Evolutionary conservation across 2,888 invertebrate genomes (phyloP).

Genomic region (Netelia virgata): DNA sequence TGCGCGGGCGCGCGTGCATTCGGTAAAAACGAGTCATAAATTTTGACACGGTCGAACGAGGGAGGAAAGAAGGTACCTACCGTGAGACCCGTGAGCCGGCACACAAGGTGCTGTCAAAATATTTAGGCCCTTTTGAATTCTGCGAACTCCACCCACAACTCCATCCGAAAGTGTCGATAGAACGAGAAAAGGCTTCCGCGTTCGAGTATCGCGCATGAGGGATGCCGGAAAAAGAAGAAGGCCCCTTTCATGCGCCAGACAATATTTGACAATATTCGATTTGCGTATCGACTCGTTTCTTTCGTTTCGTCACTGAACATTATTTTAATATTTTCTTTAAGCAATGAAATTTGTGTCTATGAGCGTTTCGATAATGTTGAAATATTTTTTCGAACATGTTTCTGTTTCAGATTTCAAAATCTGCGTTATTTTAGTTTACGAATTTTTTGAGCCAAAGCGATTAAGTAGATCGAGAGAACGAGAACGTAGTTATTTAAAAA

Average conservation of each 20-base stretch:
- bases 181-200: constrained; percentile 44
- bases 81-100: constrained; percentile 26
- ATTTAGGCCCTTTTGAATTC: constrained; percentile 63
- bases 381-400: too few relatives aligned
- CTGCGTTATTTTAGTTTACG: too few relatives aligned
- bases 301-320: too few relatives aligned
- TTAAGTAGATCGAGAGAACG: too few relatives aligned
- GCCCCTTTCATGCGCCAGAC: not conserved
- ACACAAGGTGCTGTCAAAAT: constrained; percentile 70
- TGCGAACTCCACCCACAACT: constrained; percentile 51
- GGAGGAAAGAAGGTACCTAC: constrained; percentile 22
- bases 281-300: not conserved
- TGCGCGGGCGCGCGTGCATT: constrained; percentile 39
- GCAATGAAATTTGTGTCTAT: too few relatives aligned
- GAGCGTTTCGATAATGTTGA: too few relatives aligned
- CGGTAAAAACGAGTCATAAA: constrained; percentile 63
- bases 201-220: constrained; percentile 4
- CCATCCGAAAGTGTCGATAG: constrained; percentile 22
- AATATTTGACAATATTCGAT: not conserved
- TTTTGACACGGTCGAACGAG: constrained; percentile 42
- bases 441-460: too few relatives aligned
- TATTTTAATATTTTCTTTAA: too few relatives aligned
- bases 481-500: too few relatives aligned
- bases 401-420: too few relatives aligned
- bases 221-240: not conserved